Conservation (phyloP, 2,113 vertebrate genomes). For the Sakesphorus luctuosus region DNA sequence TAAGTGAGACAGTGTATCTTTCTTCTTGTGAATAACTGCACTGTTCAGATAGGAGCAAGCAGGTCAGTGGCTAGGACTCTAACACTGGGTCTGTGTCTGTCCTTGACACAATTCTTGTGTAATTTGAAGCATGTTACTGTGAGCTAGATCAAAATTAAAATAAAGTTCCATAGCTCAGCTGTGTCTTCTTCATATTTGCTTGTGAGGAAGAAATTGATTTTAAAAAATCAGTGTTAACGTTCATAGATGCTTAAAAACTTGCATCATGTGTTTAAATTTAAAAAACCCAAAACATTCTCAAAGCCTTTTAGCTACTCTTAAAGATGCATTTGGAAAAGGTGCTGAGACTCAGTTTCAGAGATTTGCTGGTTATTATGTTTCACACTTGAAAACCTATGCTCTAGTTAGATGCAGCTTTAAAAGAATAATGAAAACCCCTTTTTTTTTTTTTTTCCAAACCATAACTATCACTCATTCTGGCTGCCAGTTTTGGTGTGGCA, state of each 20-base stretch:
- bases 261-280: background rate
- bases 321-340: background rate
- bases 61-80: background rate
- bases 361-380: background rate
- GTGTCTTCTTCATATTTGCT: background rate
- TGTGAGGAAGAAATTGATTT: background rate
- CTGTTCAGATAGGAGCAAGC: conserved; percentile 32
- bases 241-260: background rate
- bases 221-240: background rate
- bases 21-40: conserved; percentile 47
- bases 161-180: background rate
- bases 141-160: background rate
- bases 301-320: background rate
- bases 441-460: background rate
- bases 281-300: background rate
- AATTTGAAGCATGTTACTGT: background rate
- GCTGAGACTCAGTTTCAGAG: background rate
- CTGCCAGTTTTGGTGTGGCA: background rate
- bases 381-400: background rate
- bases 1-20: conserved; percentile 26
- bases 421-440: background rate
- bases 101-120: background rate
- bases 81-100: conserved; percentile 25
- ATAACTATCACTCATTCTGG: background rate
- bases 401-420: background rate